Conservation (phyloP, 2,113 vertebrate species). For the Larimichthys crocea region DNA sequence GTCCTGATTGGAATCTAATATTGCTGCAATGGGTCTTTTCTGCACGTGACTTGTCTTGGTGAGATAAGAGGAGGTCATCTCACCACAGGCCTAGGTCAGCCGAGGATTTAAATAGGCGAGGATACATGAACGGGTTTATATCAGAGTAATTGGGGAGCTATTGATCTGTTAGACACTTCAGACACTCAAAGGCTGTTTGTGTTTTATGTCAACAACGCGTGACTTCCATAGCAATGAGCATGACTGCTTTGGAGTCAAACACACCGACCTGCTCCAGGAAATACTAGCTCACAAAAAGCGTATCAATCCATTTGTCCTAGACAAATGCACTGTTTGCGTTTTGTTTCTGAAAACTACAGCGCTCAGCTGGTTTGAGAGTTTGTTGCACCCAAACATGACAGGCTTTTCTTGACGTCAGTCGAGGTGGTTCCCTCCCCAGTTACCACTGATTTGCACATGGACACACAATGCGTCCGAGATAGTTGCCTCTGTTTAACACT, state of each 20-base stretch:
- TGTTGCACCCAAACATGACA: not conserved
- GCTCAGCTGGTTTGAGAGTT: not conserved
- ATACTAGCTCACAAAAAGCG: not conserved
- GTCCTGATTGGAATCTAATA: constrained; percentile 66
- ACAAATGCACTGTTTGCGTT: not conserved
- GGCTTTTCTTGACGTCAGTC: not conserved
- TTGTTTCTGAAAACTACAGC: not conserved
- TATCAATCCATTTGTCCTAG: not conserved
- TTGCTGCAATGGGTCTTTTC: constrained; percentile 33
- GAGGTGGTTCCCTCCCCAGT: not conserved
- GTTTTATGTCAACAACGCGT: not conserved
- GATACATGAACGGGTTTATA: not conserved
- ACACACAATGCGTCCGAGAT: not conserved
- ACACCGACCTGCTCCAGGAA: not conserved
- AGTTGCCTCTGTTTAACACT: constrained; percentile 19
- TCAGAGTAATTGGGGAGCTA: not conserved
- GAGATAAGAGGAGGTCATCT: constrained; percentile 27
- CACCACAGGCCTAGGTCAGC: not conserved
- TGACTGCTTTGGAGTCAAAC: not conserved
- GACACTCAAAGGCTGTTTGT: not conserved
- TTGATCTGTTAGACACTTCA: not conserved
- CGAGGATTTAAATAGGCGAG: not conserved
- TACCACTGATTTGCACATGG: constrained; percentile 2
- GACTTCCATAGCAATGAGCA: not conserved
- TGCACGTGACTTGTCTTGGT: not conserved